phyloP scores from a whole-genome alignment of 2,888 invertebrate genomes.

The Epirrhoe tristata region DNA sequence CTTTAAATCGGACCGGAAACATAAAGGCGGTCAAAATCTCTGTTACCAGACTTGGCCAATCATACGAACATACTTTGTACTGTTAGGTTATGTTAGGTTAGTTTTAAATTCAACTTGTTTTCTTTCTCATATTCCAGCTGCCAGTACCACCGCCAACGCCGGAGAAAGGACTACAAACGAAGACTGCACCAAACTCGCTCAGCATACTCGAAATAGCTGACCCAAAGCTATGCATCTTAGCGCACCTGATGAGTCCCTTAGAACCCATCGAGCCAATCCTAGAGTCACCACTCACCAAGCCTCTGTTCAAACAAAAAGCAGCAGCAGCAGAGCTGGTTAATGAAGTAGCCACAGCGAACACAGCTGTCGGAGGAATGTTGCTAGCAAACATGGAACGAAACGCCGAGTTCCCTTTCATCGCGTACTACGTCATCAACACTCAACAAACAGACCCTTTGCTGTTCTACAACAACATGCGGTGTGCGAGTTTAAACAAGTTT shows the following conservation, averaged over 20 bases:
- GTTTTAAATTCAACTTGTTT: background rate
- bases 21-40: no score
- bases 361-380: slow-evolving; percentile 93
- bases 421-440: slow-evolving; percentile 95
- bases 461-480: slow-evolving; percentile 94
- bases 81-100: no score
- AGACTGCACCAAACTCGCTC: slow-evolving; percentile 87
- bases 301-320: slow-evolving; percentile 90
- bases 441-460: slow-evolving; percentile 93
- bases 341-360: slow-evolving; percentile 90
- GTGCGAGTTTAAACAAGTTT: slow-evolving; percentile 93
- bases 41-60: no score
- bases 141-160: slow-evolving; percentile 88
- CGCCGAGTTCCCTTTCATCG: slow-evolving; percentile 96
- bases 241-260: slow-evolving; percentile 95
- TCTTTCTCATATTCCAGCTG: slow-evolving; percentile 66
- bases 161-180: slow-evolving; percentile 86
- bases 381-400: slow-evolving; percentile 95
- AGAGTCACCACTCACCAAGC: slow-evolving; percentile 93
- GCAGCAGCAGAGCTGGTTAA: slow-evolving; percentile 91
- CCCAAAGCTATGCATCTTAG: slow-evolving; percentile 94
- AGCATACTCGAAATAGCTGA: slow-evolving; percentile 94
- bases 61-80: background rate
- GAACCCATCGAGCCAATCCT: slow-evolving; percentile 94
- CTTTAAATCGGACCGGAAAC: no score